A percentile compares a stretch with the other conserved stretches of the same genome.
Conservation (phyloP, 2,797 vertebrate species). For the Halcyon badia region DNA sequence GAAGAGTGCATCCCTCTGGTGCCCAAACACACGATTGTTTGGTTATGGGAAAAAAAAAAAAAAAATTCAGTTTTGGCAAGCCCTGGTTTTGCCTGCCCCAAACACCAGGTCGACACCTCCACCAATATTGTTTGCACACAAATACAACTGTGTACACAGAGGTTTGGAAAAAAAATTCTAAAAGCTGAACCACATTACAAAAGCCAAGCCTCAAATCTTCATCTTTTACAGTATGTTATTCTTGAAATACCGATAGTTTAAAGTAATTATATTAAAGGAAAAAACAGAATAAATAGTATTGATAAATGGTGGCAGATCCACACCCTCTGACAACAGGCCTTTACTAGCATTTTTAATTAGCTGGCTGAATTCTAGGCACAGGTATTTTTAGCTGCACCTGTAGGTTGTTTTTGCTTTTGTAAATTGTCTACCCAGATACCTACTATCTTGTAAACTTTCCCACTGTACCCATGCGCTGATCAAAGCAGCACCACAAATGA, state of each 20-base stretch:
- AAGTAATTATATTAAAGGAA: neutral
- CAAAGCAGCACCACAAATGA: neutral
- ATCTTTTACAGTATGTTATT: neutral
- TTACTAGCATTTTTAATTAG: neutral
- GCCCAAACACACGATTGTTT: neutral
- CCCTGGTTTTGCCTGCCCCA: neutral
- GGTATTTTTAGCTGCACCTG: conserved; percentile 37
- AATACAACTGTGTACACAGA: neutral
- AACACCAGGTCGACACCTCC: conserved; percentile 10
- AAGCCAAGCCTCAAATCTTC: neutral
- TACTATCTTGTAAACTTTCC: too few relatives aligned
- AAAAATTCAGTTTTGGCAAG: neutral
- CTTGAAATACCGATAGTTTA: neutral
- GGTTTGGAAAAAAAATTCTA: neutral
- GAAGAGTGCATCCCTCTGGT: neutral
- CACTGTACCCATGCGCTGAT: neutral
- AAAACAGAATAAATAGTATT: neutral
- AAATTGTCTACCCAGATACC: neutral
- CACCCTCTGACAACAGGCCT: neutral
- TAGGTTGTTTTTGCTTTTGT: neutral
- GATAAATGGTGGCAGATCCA: neutral
- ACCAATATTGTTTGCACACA: conserved; percentile 19
- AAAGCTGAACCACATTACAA: neutral
- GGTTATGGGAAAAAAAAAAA: neutral
- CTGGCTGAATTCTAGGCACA: neutral